Percentiles rank a stretch among this genome's conserved stretches.
phyloP scores from a whole-genome alignment of 1,140 invertebrate genomes.

The Argopecten irradians region DNA sequence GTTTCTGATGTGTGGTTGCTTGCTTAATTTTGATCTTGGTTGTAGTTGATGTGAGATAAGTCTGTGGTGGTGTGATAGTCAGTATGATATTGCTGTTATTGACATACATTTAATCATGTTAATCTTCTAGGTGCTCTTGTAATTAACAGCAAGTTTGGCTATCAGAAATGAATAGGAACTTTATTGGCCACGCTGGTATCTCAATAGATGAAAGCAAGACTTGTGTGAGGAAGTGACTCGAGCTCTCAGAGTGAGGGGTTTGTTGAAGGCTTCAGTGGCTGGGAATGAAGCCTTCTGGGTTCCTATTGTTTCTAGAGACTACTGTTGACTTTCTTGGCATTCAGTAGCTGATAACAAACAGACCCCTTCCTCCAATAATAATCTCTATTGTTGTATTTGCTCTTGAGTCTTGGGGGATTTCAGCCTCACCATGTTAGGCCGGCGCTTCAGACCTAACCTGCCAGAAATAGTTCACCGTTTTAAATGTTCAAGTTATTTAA shows the following conservation, averaged over 20 bases:
- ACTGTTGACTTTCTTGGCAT: slow-evolving; percentile 21
- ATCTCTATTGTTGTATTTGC: slow-evolving; percentile 32
- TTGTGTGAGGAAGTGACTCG: not conserved
- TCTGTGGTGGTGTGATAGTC: no score
- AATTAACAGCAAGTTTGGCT: not conserved
- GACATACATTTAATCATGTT: not conserved
- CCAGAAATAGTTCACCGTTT: not conserved
- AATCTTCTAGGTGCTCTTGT: not conserved
- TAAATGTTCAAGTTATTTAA: not conserved
- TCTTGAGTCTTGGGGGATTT: slow-evolving; percentile 27
- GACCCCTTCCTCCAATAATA: not conserved
- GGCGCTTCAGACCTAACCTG: not conserved
- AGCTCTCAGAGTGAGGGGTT: not conserved
- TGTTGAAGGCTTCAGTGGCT: not conserved
- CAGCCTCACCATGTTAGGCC: not conserved
- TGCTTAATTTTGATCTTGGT: no score
- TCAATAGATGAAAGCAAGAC: not conserved
- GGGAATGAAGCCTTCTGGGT: slow-evolving; percentile 12
- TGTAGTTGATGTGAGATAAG: no score
- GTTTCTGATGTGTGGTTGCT: no score
- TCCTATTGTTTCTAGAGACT: not conserved
- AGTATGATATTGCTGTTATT: not conserved
- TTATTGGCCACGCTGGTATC: not conserved
- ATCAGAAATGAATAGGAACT: slow-evolving; percentile 12
- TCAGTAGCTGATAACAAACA: slow-evolving; percentile 17